A percentile compares a stretch with the other conserved stretches of the same genome.
Conservation (phyloP, 2,113 vertebrate species). For the Anhinga rufa region DNA sequence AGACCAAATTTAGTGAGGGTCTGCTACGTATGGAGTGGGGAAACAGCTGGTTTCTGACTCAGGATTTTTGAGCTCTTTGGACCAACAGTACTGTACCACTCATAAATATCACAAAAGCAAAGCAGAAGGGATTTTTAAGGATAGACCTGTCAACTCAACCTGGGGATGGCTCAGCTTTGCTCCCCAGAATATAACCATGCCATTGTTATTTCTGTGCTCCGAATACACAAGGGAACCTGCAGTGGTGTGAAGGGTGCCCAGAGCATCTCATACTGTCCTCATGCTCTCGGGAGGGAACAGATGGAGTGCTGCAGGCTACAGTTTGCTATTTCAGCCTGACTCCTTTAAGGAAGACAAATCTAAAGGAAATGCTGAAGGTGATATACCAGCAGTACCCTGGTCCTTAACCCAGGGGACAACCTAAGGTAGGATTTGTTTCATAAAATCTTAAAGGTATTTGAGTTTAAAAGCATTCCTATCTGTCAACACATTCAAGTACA, state of each 20-base stretch:
- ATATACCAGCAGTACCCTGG: background rate
- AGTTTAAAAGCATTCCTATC: background rate
- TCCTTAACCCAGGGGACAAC: background rate
- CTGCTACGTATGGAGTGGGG: background rate
- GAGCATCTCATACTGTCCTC: background rate
- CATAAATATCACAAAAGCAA: background rate
- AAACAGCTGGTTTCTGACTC: background rate
- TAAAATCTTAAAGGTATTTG: background rate
- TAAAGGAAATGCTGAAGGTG: constrained; percentile 16
- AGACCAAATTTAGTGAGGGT: background rate
- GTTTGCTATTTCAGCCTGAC: background rate
- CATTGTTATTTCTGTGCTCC: background rate
- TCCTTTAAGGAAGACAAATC: background rate
- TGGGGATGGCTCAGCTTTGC: background rate
- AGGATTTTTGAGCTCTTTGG: background rate
- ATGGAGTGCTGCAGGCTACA: constrained; percentile 18
- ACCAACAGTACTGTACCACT: background rate
- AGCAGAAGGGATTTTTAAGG: background rate
- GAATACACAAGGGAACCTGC: background rate
- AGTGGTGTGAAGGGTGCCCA: background rate
- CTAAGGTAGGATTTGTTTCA: background rate
- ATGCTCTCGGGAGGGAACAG: background rate
- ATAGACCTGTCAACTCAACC: background rate
- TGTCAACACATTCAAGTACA: background rate
- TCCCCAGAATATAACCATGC: background rate